These are phyloP conservation scores for Tenthredo distinguenda DNA, from an alignment of 2,888 invertebrate species.

Conservation along the genomic window DNA sequence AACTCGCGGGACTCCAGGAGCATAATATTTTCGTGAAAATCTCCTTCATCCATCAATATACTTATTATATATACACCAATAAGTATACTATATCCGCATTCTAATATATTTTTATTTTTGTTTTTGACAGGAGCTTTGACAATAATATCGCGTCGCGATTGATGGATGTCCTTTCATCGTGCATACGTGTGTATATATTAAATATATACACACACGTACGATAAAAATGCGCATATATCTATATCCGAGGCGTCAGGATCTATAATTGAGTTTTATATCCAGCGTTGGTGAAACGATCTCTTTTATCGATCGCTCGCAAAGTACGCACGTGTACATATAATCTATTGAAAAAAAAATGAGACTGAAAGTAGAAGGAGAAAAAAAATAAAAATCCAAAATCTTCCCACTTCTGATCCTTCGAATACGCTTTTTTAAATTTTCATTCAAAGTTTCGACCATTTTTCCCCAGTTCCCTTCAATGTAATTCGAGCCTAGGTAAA, in stretches of 20 bases:
- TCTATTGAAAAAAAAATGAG: not conserved
- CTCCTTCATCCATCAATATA: slow-evolving; percentile 3
- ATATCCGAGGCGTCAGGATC: not conserved
- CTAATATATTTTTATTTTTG: slow-evolving; percentile 4
- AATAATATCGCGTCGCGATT: slow-evolving; percentile 24
- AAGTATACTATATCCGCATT: not conserved
- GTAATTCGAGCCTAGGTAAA: not conserved
- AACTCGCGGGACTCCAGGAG: too few species aligned
- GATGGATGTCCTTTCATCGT: slow-evolving; percentile 35
- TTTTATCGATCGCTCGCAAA: not conserved
- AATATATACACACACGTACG: not conserved
- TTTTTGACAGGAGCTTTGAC: not conserved
- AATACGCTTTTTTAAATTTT: not conserved
- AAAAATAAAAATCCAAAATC: not conserved
- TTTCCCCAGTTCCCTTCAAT: not conserved
- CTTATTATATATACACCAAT: not conserved
- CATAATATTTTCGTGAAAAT: not conserved
- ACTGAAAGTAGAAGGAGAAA: not conserved
- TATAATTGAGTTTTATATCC: slow-evolving; percentile 2
- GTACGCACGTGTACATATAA: not conserved
- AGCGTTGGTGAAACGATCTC: not conserved
- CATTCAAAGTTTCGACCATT: not conserved
- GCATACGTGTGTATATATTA: not conserved
- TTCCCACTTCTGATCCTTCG: not conserved
- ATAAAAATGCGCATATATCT: not conserved